Percentiles rank a stretch among this genome's conserved stretches.
phyloP scores from a whole-genome alignment of 2,888 invertebrate genomes.

The Anthophora plumipes region DNA sequence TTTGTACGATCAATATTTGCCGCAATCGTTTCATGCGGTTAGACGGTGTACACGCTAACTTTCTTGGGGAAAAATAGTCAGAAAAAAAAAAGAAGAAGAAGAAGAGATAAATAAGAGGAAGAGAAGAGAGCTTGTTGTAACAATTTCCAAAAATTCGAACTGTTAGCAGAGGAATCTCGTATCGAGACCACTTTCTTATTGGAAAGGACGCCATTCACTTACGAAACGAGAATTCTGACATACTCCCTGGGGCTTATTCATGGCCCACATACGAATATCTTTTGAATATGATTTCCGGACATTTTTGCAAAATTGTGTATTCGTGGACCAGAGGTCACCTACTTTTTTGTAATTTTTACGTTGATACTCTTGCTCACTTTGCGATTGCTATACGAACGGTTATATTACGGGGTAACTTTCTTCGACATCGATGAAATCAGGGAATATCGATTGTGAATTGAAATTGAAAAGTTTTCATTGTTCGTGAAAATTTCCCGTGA shows the following conservation, averaged over 20 bases:
- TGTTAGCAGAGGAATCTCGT: conserved; percentile 46
- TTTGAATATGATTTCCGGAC: conserved; percentile 37
- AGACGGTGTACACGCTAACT: background rate
- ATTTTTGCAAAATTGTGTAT: conserved; percentile 27
- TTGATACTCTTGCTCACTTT: background rate
- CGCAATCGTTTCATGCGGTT: background rate
- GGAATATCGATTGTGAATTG: background rate
- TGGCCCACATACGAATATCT: conserved; percentile 75
- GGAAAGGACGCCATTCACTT: conserved; percentile 63
- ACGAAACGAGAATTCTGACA: conserved; percentile 75
- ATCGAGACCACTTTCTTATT: conserved; percentile 79
- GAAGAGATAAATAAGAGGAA: background rate
- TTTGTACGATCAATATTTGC: conserved; percentile 35
- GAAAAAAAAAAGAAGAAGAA: background rate
- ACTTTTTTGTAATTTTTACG: conserved; percentile 11
- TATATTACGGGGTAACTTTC: background rate
- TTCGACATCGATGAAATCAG: background rate
- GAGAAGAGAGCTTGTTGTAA: background rate
- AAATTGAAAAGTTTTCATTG: conserved; percentile 13
- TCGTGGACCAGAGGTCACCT: conserved; percentile 5
- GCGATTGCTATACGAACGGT: background rate
- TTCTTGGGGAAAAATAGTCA: conserved; percentile 4
- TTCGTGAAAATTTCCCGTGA: background rate
- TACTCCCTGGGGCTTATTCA: conserved; percentile 78
- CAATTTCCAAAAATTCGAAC: conserved; percentile 48